These are phyloP conservation scores for Moxostoma hubbsi DNA, from an alignment of 2,797 vertebrate species.

Conservation along the genomic window DNA sequence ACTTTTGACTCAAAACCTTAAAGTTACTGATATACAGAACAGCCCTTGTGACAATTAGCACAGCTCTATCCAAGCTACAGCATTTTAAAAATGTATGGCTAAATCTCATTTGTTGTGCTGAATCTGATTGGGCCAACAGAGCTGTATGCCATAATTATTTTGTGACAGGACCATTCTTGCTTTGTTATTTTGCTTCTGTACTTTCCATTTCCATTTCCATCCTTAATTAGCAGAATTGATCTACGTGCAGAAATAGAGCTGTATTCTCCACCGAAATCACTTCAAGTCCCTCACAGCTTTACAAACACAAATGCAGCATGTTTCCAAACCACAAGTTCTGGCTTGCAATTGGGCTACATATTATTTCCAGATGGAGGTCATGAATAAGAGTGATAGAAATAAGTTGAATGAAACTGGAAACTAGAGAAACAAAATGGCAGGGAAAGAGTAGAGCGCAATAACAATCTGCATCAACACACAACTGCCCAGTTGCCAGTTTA, in stretches of 20 bases:
- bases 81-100: too few relatives aligned
- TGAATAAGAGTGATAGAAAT: constrained; percentile 81
- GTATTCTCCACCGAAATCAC: constrained; percentile 44
- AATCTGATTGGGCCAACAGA: too few relatives aligned
- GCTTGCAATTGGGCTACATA: constrained; percentile 79
- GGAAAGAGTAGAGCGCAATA: constrained; percentile 47
- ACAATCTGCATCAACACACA: constrained; percentile 51
- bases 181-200: too few relatives aligned
- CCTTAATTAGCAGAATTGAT: constrained; percentile 18
- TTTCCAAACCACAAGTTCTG: constrained; percentile 74
- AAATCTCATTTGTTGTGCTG: too few relatives aligned
- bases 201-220: neutral
- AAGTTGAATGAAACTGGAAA: constrained; percentile 80
- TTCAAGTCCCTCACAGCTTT: constrained; percentile 12
- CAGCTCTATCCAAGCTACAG: too few relatives aligned
- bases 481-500: constrained; percentile 46
- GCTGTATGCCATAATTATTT: too few relatives aligned
- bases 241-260: constrained; percentile 58
- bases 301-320: constrained; percentile 58
- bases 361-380: constrained; percentile 84
- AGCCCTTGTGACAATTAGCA: too few relatives aligned
- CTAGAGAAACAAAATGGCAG: constrained; percentile 74
- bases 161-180: too few relatives aligned
- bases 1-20: too few relatives aligned
- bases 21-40: too few relatives aligned